Conservation (phyloP, 2,113 vertebrate species). For the Rafetus swinhoei region DNA sequence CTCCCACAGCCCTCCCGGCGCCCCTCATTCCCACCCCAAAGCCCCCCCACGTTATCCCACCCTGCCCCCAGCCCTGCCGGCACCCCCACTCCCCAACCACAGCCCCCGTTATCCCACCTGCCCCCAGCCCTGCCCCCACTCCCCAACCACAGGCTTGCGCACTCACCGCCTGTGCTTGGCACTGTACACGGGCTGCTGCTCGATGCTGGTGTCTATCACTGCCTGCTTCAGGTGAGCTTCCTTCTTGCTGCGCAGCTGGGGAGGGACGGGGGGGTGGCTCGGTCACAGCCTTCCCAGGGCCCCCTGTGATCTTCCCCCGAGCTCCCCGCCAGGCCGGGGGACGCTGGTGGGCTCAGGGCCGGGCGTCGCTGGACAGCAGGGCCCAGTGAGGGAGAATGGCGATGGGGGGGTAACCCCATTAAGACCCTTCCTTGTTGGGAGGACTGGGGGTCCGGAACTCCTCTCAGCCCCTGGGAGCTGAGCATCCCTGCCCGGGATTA, state of each 20-base stretch:
- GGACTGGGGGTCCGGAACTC: neutral
- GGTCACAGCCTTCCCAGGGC: neutral
- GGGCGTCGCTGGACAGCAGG: too few species aligned
- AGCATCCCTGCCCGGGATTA: neutral
- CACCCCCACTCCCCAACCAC: neutral
- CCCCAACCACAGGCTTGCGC: too few species aligned
- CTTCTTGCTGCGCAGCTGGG: conserved; percentile 74
- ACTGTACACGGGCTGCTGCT: conserved; percentile 43
- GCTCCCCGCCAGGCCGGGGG: neutral
- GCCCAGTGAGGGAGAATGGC: too few species aligned
- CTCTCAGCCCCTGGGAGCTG: neutral
- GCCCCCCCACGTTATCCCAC: too few species aligned
- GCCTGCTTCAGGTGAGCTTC: conserved; percentile 64
- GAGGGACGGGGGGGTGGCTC: neutral
- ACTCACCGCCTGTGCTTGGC: conserved; percentile 74
- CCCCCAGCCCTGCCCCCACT: neutral
- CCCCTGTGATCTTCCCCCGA: neutral
- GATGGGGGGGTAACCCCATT: neutral
- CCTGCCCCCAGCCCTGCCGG: neutral
- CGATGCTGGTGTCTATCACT: conserved; percentile 58
- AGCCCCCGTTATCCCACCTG: too few species aligned
- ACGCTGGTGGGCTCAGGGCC: too few species aligned
- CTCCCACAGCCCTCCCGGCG: neutral
- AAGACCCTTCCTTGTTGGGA: neutral
- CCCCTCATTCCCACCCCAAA: too few species aligned